A percentile compares a stretch with the other conserved stretches of the same genome.
Conservation (phyloP, 2,888 invertebrate species). For the Tenthredo mesomela region DNA sequence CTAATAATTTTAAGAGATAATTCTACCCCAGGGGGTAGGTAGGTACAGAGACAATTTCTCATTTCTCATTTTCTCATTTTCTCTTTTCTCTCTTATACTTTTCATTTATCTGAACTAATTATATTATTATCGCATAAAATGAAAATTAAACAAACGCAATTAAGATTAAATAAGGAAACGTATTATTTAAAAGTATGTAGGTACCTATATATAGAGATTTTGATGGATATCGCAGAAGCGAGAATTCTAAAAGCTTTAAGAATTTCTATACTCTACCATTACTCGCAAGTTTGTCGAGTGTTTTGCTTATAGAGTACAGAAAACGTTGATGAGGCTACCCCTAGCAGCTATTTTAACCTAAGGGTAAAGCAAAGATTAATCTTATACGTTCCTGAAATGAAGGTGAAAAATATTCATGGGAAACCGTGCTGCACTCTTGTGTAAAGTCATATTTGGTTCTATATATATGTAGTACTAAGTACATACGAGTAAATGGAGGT, state of each 20-base stretch:
- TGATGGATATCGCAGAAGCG: not conserved
- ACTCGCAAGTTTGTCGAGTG: not conserved
- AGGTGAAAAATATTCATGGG: not conserved
- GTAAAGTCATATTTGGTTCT: not conserved
- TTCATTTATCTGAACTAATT: not conserved
- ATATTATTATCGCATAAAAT: not conserved
- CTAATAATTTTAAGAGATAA: not conserved
- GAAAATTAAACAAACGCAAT: not conserved
- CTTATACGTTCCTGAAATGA: not conserved
- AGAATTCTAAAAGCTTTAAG: not conserved
- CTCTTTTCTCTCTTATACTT: not conserved
- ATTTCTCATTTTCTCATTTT: not conserved
- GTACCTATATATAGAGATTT: no score
- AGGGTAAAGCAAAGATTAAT: conserved; percentile 14
- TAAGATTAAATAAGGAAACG: not conserved
- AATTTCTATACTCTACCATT: not conserved
- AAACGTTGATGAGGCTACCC: not conserved
- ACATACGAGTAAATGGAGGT: conserved; percentile 11
- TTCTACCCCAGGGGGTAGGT: not conserved
- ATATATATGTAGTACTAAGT: not conserved
- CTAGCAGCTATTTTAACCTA: not conserved
- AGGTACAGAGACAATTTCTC: not conserved
- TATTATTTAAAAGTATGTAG: not conserved
- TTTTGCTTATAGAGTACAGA: not conserved
- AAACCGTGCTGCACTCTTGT: not conserved